A percentile compares a stretch with the other conserved stretches of the same genome.
Conservation (phyloP, 2,888 invertebrate genomes). For the Ectemnius continuus region DNA sequence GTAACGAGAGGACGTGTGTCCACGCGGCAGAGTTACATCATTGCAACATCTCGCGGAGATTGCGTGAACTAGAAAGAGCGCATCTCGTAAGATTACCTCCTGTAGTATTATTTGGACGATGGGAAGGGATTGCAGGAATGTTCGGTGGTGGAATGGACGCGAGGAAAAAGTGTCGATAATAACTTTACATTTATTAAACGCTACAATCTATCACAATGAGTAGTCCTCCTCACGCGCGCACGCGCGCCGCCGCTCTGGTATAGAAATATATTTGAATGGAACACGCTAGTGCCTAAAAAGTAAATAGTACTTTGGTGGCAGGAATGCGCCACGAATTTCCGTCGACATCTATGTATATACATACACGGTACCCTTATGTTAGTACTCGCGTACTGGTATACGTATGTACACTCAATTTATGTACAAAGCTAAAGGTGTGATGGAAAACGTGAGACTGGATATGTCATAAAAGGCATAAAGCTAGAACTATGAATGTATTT, state of each 20-base stretch:
- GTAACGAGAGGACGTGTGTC: not conserved
- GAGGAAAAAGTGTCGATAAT: slow-evolving; percentile 41
- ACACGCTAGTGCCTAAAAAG: slow-evolving; percentile 46
- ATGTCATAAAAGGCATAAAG: slow-evolving; percentile 68
- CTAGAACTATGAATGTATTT: slow-evolving; percentile 67
- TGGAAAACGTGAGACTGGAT: slow-evolving; percentile 66
- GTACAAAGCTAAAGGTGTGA: slow-evolving; percentile 55
- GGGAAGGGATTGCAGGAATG: not conserved
- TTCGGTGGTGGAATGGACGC: too few relatives aligned
- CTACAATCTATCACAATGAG: slow-evolving; percentile 63
- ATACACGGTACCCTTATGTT: slow-evolving; percentile 20
- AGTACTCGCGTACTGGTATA: slow-evolving; percentile 18
- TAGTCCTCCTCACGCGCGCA: slow-evolving; percentile 18
- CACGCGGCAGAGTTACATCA: too few relatives aligned
- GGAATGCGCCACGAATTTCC: slow-evolving; percentile 25
- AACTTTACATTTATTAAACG: slow-evolving; percentile 57
- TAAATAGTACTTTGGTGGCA: slow-evolving; percentile 35
- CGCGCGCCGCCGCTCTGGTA: slow-evolving; percentile 46
- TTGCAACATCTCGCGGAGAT: not conserved
- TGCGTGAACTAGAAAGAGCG: slow-evolving; percentile 10
- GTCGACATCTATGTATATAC: slow-evolving; percentile 11
- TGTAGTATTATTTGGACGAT: too few relatives aligned
- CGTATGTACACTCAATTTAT: slow-evolving; percentile 46
- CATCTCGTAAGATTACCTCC: not conserved
- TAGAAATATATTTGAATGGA: slow-evolving; percentile 70